phyloP scores from a whole-genome alignment of 2,113 vertebrate genomes.

The Pimephales promelas region DNA sequence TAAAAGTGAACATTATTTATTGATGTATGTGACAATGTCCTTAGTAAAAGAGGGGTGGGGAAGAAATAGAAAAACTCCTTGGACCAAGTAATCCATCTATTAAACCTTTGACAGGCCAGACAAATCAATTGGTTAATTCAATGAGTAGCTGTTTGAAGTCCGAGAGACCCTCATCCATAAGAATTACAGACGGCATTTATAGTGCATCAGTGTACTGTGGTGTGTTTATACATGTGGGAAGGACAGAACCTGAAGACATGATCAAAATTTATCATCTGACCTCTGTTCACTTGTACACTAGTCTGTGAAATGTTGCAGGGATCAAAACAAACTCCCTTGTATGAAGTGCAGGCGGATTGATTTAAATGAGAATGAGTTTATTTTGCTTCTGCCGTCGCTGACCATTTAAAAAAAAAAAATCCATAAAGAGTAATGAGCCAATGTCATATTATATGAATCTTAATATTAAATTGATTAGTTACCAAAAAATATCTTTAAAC shows the following conservation, averaged over 20 bases:
- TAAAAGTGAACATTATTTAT: constrained; percentile 70
- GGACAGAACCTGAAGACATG: constrained; percentile 10
- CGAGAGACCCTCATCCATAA: constrained; percentile 5
- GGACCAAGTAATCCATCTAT: constrained; percentile 61
- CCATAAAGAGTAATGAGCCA: no score
- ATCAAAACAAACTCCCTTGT: constrained; percentile 11
- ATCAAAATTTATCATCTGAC: constrained; percentile 10
- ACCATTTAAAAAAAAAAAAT: neutral
- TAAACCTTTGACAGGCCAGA: constrained; percentile 49
- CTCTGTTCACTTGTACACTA: constrained; percentile 26
- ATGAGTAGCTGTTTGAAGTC: constrained; percentile 60
- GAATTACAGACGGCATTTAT: neutral
- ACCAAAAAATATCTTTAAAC: no score
- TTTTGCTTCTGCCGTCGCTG: neutral
- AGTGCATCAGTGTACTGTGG: constrained; percentile 6
- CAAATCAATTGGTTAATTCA: constrained; percentile 63
- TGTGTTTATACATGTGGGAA: constrained; percentile 26
- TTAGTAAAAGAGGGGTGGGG: constrained; percentile 34
- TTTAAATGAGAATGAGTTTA: neutral
- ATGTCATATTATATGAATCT: no score
- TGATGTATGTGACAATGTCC: constrained; percentile 59
- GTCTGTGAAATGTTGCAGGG: neutral
- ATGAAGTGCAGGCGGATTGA: neutral
- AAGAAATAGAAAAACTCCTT: constrained; percentile 60
- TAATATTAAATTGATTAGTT: no score